A percentile compares a stretch with the other conserved stretches of the same genome.
These are phyloP conservation scores for Rhynchonema sp. DNA, from an alignment of 2,888 invertebrate species.

Conservation along the genomic window DNA sequence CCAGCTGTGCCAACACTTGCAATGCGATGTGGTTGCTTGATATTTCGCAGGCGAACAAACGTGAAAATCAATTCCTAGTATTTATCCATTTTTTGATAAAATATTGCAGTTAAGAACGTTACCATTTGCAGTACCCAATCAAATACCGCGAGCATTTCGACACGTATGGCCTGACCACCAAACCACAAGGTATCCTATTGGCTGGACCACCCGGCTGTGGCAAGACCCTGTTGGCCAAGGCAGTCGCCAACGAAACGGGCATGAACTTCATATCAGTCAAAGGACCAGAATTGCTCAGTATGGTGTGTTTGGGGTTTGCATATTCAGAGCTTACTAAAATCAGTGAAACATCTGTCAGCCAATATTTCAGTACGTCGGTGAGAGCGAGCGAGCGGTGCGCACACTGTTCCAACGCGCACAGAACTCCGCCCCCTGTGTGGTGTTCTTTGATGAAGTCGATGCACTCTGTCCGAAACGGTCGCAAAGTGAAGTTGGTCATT, in stretches of 20 bases:
- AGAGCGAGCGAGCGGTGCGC: slow-evolving; percentile 89
- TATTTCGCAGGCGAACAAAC: too few relatives aligned
- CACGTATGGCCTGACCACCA: slow-evolving; percentile 49
- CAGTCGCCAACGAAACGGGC: slow-evolving; percentile 92
- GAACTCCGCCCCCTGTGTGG: slow-evolving; percentile 88
- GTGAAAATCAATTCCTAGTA: too few relatives aligned
- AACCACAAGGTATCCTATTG: slow-evolving; percentile 70
- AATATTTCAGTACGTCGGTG: slow-evolving; percentile 65
- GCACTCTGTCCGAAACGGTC: slow-evolving; percentile 75
- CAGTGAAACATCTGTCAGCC: too few relatives aligned
- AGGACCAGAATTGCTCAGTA: slow-evolving; percentile 88
- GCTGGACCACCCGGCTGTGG: slow-evolving; percentile 63
- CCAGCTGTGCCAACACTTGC: too few relatives aligned
- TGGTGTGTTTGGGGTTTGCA: too few relatives aligned
- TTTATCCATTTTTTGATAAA: too few relatives aligned
- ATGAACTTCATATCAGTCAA: slow-evolving; percentile 97
- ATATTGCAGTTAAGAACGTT: too few relatives aligned
- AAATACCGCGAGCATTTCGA: slow-evolving; percentile 60
- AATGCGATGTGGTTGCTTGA: too few relatives aligned
- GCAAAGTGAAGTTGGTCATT: slow-evolving; percentile 38
- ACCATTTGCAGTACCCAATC: slow-evolving; percentile 52
- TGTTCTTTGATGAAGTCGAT: slow-evolving; percentile 96
- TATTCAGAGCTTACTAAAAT: too few relatives aligned
- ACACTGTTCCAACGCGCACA: slow-evolving; percentile 80
- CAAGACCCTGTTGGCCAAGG: slow-evolving; percentile 90